Evolutionary conservation across 2,113 vertebrate genomes (phyloP).

Genomic region (Tachycineta bicolor): DNA sequence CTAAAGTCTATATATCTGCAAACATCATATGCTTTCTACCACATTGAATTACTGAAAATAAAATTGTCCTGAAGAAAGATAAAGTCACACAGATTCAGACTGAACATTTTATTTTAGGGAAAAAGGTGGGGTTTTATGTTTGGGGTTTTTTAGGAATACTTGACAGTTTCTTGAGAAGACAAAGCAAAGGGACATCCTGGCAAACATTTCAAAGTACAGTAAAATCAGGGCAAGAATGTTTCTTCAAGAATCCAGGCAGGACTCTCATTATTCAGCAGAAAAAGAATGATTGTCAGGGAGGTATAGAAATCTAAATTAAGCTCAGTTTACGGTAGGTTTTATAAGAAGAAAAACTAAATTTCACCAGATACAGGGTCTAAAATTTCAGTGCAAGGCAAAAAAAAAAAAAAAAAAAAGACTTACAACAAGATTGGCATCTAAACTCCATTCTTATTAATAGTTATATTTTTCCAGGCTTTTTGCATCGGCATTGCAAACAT

Average conservation of each 20-base stretch:
- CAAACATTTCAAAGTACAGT: neutral
- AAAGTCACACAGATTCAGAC: neutral
- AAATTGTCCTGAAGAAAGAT: neutral
- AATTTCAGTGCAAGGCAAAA: neutral
- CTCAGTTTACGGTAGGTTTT: neutral
- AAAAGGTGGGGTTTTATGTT: neutral
- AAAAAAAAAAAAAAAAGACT: neutral
- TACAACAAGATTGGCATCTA: neutral
- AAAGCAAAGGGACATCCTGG: neutral
- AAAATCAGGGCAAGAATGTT: neutral
- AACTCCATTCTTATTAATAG: neutral
- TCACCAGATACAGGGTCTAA: neutral
- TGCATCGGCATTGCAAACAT: neutral
- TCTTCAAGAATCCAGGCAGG: neutral
- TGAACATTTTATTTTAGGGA: neutral
- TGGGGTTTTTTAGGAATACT: neutral
- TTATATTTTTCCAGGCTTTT: neutral
- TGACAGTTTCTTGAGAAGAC: neutral
- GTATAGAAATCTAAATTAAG: neutral
- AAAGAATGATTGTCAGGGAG: neutral
- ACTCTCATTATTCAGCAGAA: neutral
- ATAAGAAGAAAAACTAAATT: neutral
- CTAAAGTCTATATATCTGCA: neutral
- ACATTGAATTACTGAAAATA: neutral
- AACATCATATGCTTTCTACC: neutral